Percentiles rank a stretch among this genome's conserved stretches.
phyloP scores from a whole-genome alignment of 23 tunicate genomes.

The Clavelina lepadiformis region DNA sequence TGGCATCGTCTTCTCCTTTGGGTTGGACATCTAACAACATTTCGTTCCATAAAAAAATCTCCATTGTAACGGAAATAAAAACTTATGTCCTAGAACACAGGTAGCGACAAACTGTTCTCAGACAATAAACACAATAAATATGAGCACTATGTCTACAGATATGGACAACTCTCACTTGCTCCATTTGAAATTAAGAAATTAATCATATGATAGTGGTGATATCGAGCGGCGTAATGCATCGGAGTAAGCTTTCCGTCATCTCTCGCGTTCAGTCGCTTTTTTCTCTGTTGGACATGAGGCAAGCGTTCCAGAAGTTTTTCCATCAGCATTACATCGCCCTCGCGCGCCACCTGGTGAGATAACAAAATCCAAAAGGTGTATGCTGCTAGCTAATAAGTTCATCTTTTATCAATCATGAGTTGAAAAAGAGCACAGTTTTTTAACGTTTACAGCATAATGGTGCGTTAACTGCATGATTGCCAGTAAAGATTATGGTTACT shows the following conservation, averaged over 20 bases:
- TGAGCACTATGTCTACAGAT: neutral
- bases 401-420: too few species aligned
- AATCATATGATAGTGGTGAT: constrained; percentile 86
- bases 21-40: constrained; percentile 62
- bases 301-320: constrained; percentile 74
- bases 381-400: too few species aligned
- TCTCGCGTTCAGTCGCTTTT: constrained; percentile 66
- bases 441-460: too few species aligned
- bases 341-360: constrained; percentile 91
- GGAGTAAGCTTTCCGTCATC: constrained; percentile 86
- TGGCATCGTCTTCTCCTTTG: constrained; percentile 91
- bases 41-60: too few species aligned
- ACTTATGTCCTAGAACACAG: too few species aligned
- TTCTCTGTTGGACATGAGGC: constrained; percentile 46
- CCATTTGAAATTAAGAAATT: constrained; percentile 73
- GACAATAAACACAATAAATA: neutral
- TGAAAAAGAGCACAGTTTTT: too few species aligned
- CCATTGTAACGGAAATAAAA: too few species aligned
- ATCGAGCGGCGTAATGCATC: constrained; percentile 88
- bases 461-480: too few species aligned
- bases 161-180: constrained; percentile 46
- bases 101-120: too few species aligned
- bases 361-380: too few species aligned
- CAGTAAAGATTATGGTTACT: too few species aligned
- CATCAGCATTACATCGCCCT: constrained; percentile 88